Conservation (phyloP, 1,140 invertebrate genomes). For the Cherax quadricarinatus region DNA sequence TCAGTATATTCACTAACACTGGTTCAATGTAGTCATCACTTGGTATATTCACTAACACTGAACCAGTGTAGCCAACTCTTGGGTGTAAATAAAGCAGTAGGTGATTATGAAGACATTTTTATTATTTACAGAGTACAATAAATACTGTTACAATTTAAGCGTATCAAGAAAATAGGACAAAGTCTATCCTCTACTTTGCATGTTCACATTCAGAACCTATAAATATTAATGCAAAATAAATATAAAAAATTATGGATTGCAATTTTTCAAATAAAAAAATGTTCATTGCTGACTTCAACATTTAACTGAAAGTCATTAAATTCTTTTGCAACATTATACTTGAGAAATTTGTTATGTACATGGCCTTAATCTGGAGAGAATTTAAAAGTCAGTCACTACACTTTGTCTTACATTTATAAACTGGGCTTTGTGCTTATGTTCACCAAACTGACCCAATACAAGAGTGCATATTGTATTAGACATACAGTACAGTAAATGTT, state of each 20-base stretch:
- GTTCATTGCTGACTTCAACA: conserved; percentile 41
- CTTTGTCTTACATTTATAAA: conserved; percentile 40
- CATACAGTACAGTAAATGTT: conserved; percentile 50
- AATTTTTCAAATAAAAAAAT: conserved; percentile 31
- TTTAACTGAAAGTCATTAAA: conserved; percentile 35
- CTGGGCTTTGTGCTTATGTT: conserved; percentile 15
- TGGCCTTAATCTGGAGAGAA: conserved; percentile 33
- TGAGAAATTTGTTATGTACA: conserved; percentile 49
- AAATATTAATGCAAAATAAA: conserved; percentile 57
- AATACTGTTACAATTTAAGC: conserved; percentile 56
- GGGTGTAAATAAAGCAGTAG: not conserved
- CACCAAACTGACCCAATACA: conserved; percentile 25
- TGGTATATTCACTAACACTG: too few species aligned
- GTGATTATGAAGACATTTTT: conserved; percentile 55
- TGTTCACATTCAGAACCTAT: conserved; percentile 56
- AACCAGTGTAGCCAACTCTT: too few species aligned
- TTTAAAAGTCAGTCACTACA: conserved; percentile 38
- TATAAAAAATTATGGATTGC: conserved; percentile 50
- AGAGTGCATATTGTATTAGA: conserved; percentile 46
- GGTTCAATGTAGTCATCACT: too few species aligned
- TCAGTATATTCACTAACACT: too few species aligned
- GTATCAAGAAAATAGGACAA: conserved; percentile 55
- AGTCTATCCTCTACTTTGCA: conserved; percentile 53
- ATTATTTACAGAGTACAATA: conserved; percentile 56
- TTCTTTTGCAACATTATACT: conserved; percentile 29